A percentile compares a stretch with the other conserved stretches of the same genome.
Conservation (phyloP, 2,113 vertebrate genomes). For the Xerus inauris region DNA sequence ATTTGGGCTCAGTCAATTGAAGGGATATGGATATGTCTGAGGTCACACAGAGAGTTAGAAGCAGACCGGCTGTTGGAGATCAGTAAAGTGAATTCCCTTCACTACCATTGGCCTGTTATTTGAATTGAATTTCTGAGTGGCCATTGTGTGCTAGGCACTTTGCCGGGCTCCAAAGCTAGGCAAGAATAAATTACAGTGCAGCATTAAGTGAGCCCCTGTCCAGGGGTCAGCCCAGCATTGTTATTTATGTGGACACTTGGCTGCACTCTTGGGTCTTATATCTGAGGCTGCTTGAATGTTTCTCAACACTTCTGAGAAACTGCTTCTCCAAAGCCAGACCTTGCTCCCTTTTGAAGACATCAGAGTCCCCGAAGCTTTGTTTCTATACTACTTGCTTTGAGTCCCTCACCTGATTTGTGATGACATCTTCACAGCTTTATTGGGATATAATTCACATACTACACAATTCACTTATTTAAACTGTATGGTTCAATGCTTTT, state of each 20-base stretch:
- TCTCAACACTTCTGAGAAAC: constrained; percentile 15
- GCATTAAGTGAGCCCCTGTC: not conserved
- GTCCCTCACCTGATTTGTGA: not conserved
- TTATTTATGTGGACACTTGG: not conserved
- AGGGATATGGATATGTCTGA: not conserved
- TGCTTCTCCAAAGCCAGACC: not conserved
- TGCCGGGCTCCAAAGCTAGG: not conserved
- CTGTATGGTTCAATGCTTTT: not conserved
- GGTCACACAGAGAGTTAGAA: not conserved
- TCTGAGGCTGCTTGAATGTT: not conserved
- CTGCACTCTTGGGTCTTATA: not conserved
- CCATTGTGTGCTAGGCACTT: not conserved
- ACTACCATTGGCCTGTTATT: not conserved
- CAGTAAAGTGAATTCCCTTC: not conserved
- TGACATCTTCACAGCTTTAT: constrained; percentile 43
- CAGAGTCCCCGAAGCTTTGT: not conserved
- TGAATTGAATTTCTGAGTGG: not conserved
- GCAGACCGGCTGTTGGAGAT: not conserved
- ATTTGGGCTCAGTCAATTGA: not conserved
- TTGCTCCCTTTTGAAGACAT: not conserved
- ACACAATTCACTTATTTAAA: not conserved
- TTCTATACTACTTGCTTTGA: not conserved
- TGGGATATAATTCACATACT: not conserved
- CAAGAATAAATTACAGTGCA: not conserved
- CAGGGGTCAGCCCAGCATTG: not conserved